These are phyloP conservation scores for Argopecten irradians DNA, from an alignment of 1,140 invertebrate species.

Conservation along the genomic window DNA sequence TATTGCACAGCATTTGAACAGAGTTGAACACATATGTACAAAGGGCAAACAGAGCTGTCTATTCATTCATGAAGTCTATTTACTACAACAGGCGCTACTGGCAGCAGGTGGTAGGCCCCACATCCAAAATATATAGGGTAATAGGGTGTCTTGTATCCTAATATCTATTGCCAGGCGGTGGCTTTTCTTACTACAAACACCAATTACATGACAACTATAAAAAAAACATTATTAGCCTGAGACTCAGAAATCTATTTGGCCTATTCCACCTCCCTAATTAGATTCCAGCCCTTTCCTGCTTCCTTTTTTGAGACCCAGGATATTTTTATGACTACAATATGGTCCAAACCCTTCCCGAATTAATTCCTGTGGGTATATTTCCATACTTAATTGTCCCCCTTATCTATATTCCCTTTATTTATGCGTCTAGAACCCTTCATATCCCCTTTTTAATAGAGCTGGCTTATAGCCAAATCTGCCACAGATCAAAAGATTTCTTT, in stretches of 20 bases:
- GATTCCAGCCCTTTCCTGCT: neutral
- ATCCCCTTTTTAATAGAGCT: neutral
- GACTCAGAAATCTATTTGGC: neutral
- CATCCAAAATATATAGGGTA: neutral
- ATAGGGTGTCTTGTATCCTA: neutral
- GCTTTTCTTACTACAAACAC: neutral
- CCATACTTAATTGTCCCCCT: no score
- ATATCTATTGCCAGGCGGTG: neutral
- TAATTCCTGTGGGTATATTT: no score
- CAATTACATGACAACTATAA: neutral
- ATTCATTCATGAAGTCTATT: neutral
- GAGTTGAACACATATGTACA: neutral
- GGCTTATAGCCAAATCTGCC: neutral
- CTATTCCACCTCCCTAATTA: neutral
- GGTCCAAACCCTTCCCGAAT: no score
- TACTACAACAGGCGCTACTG: neutral
- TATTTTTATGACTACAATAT: no score
- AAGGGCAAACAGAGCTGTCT: neutral
- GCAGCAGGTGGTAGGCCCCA: neutral
- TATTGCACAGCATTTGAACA: neutral
- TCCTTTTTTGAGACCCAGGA: no score
- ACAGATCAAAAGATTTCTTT: constrained; percentile 12
- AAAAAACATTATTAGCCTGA: neutral
- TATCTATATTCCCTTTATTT: no score
- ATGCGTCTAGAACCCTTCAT: no score